Evolutionary conservation across 2,797 vertebrate species (phyloP).

Genomic region (Spinibarbus caldwelli): DNA sequence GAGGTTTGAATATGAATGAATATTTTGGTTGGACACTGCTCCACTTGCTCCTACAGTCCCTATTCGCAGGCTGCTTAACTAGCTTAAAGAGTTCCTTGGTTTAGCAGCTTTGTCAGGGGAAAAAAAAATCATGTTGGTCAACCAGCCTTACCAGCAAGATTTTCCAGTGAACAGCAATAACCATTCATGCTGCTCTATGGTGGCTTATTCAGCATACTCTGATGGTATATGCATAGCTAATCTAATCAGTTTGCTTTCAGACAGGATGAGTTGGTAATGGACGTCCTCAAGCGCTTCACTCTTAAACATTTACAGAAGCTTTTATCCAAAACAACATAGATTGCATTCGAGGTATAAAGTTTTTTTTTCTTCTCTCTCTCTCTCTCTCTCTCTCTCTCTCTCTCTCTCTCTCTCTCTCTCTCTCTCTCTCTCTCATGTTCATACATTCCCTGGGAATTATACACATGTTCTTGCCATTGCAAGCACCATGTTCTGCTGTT

Average conservation of each 20-base stretch:
- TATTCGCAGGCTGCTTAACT: no score
- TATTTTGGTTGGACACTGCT: no score
- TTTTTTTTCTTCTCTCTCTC: background rate
- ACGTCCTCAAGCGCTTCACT: background rate
- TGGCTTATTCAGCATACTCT: background rate
- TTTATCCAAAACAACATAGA: background rate
- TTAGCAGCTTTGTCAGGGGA: no score
- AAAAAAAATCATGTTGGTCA: no score
- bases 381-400: no score
- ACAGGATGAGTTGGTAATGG: background rate
- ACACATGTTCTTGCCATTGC: background rate
- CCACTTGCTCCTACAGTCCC: no score
- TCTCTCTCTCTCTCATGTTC: no score
- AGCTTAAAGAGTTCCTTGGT: no score
- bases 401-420: no score
- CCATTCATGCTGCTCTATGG: background rate
- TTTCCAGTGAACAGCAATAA: background rate
- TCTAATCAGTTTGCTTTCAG: background rate
- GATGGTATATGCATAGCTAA: background rate
- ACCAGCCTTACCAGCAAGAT: background rate
- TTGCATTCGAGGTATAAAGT: background rate
- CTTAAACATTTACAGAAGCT: background rate
- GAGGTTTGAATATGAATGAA: no score
- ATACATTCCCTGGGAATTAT: background rate
- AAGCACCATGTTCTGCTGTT: background rate